Evolutionary conservation across 2,797 vertebrate species (phyloP), one percentile per base, ranked within the genome.

Genomic region (Siniperca scherzeri): DNA sequence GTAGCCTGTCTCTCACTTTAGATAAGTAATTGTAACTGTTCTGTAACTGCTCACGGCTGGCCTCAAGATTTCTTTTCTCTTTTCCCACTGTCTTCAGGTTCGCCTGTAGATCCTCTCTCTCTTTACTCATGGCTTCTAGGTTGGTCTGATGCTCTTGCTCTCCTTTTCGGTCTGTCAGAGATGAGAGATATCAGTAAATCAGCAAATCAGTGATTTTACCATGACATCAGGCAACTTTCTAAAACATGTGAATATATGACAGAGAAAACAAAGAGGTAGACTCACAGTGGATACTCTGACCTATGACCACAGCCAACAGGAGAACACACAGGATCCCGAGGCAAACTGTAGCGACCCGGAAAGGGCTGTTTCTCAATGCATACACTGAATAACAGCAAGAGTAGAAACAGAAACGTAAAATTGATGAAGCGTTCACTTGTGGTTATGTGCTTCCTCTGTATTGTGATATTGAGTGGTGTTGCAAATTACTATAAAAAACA

Each of bases 261-360:
- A 70, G 10, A 62, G 21, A 61, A 61, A 80, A 79, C 46, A 67
- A 42, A 69, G 62, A 57, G 3, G 12, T 22, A 2, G 25, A 93
- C 94, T 94, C 60, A 95, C 94, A 57, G 77, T 89, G 72, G 62
- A 91, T 64, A 7, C 78, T 71, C 46, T 94, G 91, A 44, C 85
- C 90, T 22, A 93, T 90, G 86, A 92, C 16, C 17, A 52, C 89
- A 53, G 44, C 75, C 82, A 92, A 2, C 14, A 95, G 82, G 36
- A 93, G 11, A 21, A 78, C 19, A 72, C 89, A 89, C 68, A 95
- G 80, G 77, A 94, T 27, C 2, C 87, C 88, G 0, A 94, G 88
- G 77, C 72, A 87, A n/a, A 88, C 21, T 21, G 90, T 71, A 8
- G 83, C 86, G 38, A 69, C 8, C 74, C 66, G 88, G 75, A 86